Percentiles rank a stretch among this genome's conserved stretches.
Conservation (phyloP, 2,888 invertebrate species). For the Thysanoteuthis rhombus region DNA sequence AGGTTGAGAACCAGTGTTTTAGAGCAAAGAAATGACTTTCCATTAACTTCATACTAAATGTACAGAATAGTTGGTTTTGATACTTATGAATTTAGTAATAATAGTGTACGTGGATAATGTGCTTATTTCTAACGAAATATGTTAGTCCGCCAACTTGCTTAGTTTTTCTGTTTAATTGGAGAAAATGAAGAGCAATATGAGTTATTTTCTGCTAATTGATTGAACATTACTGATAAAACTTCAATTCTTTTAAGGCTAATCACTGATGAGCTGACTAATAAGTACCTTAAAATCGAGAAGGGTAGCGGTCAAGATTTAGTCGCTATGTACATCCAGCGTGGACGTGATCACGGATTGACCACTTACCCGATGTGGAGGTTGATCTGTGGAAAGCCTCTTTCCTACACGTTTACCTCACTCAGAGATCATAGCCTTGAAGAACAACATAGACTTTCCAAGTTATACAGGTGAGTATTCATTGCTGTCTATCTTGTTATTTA, state of each 20-base stretch:
- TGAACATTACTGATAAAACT: too few species aligned
- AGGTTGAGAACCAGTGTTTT: too few species aligned
- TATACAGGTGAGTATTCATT: neutral
- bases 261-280: slow-evolving; percentile 22
- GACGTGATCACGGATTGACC: slow-evolving; percentile 42
- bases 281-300: neutral
- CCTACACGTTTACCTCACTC: neutral
- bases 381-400: neutral
- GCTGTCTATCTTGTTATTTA: neutral
- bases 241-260: neutral
- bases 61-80: too few species aligned
- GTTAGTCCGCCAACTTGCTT: too few species aligned
- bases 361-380: slow-evolving; percentile 36
- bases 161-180: too few species aligned
- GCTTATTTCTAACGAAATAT: too few species aligned
- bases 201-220: too few species aligned
- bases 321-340: slow-evolving; percentile 40
- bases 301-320: slow-evolving; percentile 35
- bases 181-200: too few species aligned
- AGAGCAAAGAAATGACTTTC: too few species aligned
- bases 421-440: neutral
- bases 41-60: too few species aligned
- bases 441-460: neutral
- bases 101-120: too few species aligned
- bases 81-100: too few species aligned